Conservation (phyloP, 2,888 invertebrate genomes). For the Leptopterna dolabrata region DNA sequence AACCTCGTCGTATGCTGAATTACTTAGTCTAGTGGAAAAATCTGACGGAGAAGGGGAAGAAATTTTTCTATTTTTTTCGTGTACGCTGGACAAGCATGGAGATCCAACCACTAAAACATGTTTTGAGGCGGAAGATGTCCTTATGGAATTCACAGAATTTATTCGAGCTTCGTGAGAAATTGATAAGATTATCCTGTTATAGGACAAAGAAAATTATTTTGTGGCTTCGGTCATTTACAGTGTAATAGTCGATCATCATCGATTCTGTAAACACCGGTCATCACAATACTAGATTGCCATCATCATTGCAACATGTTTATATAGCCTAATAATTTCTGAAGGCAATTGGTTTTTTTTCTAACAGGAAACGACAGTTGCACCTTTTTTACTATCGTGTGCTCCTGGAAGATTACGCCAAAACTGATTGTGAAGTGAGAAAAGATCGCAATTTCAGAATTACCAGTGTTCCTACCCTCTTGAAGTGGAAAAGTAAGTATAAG, state of each 20-base stretch:
- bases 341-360: too few species aligned
- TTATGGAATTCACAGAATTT: conserved; percentile 40
- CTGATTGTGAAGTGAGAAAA: neutral
- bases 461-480: conserved; percentile 3
- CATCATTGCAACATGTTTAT: too few species aligned
- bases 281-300: too few species aligned
- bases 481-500: conserved; percentile 42
- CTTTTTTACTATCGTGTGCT: conserved; percentile 16
- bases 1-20: neutral
- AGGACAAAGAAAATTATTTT: too few species aligned
- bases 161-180: neutral
- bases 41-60: neutral
- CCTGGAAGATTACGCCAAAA: neutral
- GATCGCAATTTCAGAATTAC: neutral
- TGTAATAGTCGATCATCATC: too few species aligned
- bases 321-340: too few species aligned
- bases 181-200: neutral
- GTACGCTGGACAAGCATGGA: conserved; percentile 38
- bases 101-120: conserved; percentile 30
- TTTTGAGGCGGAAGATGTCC: conserved; percentile 24
- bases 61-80: conserved; percentile 32
- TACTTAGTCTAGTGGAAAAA: neutral
- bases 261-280: too few species aligned
- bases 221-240: too few species aligned
- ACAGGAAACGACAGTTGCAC: conserved; percentile 3